These are phyloP conservation scores for Motacilla alba DNA, from an alignment of 2,113 vertebrate genomes.

Conservation along the genomic window DNA sequence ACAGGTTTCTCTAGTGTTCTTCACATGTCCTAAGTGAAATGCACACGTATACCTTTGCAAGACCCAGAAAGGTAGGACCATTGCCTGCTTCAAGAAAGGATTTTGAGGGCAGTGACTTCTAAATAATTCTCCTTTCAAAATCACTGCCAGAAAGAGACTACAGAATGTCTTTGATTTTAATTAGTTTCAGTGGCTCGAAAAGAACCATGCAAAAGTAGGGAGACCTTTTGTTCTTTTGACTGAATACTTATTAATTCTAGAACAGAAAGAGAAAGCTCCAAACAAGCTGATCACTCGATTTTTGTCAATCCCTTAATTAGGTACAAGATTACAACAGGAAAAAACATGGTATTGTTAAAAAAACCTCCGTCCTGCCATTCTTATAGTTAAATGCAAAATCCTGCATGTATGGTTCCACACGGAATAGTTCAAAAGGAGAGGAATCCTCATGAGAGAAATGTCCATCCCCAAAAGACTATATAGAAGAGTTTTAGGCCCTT, in stretches of 20 bases:
- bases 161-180: neutral
- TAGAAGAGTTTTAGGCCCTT: neutral
- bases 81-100: neutral
- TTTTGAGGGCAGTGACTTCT: neutral
- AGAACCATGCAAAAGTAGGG: neutral
- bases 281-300: neutral
- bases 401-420: neutral
- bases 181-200: neutral
- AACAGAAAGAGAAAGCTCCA: neutral
- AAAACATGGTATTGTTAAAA: neutral
- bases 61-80: neutral
- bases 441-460: neutral
- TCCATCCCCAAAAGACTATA: neutral
- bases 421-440: neutral
- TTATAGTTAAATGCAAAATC: neutral
- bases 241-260: neutral
- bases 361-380: neutral
- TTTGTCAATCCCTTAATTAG: neutral
- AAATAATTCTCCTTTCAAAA: neutral
- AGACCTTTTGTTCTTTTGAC: neutral
- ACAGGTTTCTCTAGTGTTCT: neutral
- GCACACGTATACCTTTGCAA: fast-evolving
- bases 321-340: neutral
- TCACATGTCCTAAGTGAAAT: neutral
- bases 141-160: neutral